Conservation (phyloP, 2,797 vertebrate species). For the Coregonus ussuriensis region DNA sequence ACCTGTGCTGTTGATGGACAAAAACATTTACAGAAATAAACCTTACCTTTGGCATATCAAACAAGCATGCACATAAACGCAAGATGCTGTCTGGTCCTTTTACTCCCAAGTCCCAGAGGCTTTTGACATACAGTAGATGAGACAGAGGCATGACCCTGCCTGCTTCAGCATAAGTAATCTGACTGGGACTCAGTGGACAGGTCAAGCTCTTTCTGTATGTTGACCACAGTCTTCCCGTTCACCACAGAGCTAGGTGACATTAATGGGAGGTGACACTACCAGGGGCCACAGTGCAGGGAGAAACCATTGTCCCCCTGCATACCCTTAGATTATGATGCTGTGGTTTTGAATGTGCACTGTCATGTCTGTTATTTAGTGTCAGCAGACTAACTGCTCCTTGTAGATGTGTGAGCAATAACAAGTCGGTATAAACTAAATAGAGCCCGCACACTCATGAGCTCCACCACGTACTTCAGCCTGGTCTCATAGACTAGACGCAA, state of each 20-base stretch:
- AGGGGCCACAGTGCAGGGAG: constrained; percentile 19
- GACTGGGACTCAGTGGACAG: constrained; percentile 45
- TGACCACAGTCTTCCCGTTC: constrained; percentile 58
- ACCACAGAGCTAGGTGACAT: constrained; percentile 45
- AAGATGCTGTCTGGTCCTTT: neutral
- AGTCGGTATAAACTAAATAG: too few species aligned
- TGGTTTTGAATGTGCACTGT: constrained; percentile 56
- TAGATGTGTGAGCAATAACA: constrained; percentile 32
- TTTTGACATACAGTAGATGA: constrained; percentile 43
- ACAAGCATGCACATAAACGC: constrained; percentile 1
- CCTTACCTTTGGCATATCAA: constrained; percentile 19
- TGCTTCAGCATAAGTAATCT: constrained; percentile 57
- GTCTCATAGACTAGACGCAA: too few species aligned
- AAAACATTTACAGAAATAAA: neutral
- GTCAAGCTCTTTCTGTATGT: constrained; percentile 48
- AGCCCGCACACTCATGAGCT: too few species aligned
- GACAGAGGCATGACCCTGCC: constrained; percentile 32
- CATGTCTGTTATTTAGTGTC: constrained; percentile 57
- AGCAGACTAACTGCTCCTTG: constrained; percentile 45
- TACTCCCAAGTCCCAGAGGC: neutral
- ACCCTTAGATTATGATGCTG: constrained; percentile 54
- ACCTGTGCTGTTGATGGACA: neutral
- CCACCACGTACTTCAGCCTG: too few species aligned
- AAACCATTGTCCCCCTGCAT: constrained; percentile 3
- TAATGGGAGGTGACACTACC: constrained; percentile 65